Evolutionary conservation across 2,888 invertebrate species (phyloP).

Genomic region (Eurois occulta): DNA sequence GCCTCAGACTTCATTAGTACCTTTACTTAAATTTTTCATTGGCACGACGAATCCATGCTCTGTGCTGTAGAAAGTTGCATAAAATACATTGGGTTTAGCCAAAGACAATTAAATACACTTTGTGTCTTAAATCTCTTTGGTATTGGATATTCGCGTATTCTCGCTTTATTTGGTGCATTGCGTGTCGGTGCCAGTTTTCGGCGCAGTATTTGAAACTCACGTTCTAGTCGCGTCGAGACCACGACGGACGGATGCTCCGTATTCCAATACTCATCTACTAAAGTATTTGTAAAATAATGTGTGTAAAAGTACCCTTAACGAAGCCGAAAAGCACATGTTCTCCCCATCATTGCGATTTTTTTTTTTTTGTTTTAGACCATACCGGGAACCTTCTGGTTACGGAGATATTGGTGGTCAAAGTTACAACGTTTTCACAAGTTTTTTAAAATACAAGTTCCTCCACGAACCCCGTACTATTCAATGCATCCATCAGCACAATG

Average conservation of each 20-base stretch:
- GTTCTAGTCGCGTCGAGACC: not conserved
- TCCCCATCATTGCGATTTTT: not conserved
- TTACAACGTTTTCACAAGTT: too few species aligned
- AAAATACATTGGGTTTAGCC: not conserved
- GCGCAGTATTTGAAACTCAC: not conserved
- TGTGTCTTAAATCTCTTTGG: not conserved
- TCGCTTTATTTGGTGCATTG: conserved; percentile 1
- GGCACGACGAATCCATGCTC: not conserved
- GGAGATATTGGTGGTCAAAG: not conserved
- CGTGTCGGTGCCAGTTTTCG: not conserved
- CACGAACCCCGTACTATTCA: too few species aligned
- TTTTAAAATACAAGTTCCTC: too few species aligned
- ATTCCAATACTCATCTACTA: not conserved
- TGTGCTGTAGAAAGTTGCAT: not conserved
- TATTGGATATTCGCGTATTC: not conserved
- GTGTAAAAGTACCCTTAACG: not conserved
- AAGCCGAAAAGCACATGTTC: not conserved
- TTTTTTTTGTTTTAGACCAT: not conserved
- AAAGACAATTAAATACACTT: not conserved
- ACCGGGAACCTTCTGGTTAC: not conserved
- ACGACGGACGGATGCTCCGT: not conserved
- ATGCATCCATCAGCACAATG: too few species aligned
- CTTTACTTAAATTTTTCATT: not conserved
- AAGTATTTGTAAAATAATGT: not conserved
- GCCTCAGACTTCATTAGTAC: too few species aligned